These are phyloP conservation scores for Thomomys bottae DNA, from an alignment of 2,113 vertebrate genomes.

Conservation along the genomic window DNA sequence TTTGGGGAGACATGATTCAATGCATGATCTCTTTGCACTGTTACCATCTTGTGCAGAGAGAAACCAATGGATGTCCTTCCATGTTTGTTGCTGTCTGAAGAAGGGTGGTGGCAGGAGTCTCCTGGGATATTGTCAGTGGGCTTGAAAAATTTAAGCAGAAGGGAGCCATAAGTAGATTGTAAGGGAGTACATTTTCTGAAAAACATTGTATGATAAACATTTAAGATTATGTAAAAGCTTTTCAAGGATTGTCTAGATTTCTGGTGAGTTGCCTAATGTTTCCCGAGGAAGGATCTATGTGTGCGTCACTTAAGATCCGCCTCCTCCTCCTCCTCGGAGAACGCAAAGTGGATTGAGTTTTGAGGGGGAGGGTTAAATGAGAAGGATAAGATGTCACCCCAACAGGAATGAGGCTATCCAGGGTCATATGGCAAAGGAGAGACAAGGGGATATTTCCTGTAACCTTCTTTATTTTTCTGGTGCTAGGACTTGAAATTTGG, in stretches of 20 bases:
- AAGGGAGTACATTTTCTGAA: not conserved
- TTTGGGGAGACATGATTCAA: not conserved
- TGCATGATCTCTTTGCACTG: rapidly evolving
- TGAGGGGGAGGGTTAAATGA: not conserved
- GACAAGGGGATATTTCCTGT: not conserved
- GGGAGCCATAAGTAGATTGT: not conserved
- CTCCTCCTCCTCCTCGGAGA: not conserved
- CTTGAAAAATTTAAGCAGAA: too few species aligned
- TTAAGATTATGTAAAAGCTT: constrained; percentile 26
- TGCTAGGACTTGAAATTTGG: too few species aligned
- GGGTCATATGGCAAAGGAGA: not conserved
- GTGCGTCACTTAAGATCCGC: not conserved
- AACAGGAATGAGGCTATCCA: not conserved
- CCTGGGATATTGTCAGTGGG: constrained; percentile 2
- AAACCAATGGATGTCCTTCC: not conserved
- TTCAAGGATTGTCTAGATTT: not conserved
- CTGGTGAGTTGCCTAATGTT: not conserved
- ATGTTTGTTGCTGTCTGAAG: not conserved
- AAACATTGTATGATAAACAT: not conserved
- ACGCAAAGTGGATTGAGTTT: not conserved
- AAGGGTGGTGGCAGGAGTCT: not conserved
- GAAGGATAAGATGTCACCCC: not conserved
- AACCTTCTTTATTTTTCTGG: too few species aligned
- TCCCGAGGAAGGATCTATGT: not conserved
- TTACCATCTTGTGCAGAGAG: not conserved